A percentile compares a stretch with the other conserved stretches of the same genome.
Evolutionary conservation across 1,140 invertebrate genomes (phyloP).

Genomic region (Bombus waltoni): DNA sequence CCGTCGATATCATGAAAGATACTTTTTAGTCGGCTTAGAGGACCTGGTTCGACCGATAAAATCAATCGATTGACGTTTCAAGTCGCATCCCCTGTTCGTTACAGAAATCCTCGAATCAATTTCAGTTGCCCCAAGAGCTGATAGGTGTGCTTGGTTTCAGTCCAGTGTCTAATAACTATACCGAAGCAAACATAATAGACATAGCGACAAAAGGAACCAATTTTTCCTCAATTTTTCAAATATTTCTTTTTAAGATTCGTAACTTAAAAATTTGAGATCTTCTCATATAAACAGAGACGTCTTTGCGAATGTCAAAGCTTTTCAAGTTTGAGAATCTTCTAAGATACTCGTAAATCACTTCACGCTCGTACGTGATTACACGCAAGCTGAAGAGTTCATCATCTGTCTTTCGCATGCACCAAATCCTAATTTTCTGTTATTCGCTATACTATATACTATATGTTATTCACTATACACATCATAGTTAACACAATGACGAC

Average conservation of each 20-base stretch:
- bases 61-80: background rate
- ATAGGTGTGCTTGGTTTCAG: background rate
- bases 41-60: background rate
- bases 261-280: no score
- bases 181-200: no score
- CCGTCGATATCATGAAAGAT: slow-evolving; percentile 4
- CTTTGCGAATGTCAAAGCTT: no score
- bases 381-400: background rate
- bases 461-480: no score
- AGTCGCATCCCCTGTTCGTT: background rate
- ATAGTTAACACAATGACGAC: no score
- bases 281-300: no score
- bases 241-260: no score
- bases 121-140: no score
- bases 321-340: background rate
- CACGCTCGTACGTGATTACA: background rate
- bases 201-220: no score
- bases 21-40: background rate
- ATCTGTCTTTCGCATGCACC: background rate
- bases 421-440: background rate
- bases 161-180: background rate
- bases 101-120: background rate
- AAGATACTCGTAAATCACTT: background rate
- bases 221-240: background rate
- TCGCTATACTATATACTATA: no score